These are phyloP conservation scores for Leucophenga montana DNA, from an alignment of 2,888 invertebrate genomes.

Conservation along the genomic window DNA sequence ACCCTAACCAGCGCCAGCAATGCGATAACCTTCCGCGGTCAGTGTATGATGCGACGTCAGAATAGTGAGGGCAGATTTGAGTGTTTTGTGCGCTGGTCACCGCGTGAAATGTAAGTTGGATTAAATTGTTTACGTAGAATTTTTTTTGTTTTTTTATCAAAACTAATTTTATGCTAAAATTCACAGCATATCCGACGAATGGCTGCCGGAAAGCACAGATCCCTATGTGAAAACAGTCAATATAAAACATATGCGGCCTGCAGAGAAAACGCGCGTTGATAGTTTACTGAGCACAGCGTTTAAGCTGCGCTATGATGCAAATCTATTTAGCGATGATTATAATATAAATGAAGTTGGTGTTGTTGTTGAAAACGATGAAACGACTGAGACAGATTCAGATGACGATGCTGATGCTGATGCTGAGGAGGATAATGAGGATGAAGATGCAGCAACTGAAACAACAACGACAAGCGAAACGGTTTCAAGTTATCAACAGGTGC, in stretches of 20 bases:
- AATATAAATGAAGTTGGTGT: conserved; percentile 43
- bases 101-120: conserved; percentile 86
- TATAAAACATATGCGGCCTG: conserved; percentile 68
- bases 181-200: conserved; percentile 86
- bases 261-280: conserved; percentile 69
- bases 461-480: conserved; percentile 59
- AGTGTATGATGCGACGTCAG: conserved; percentile 79
- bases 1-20: conserved; percentile 79
- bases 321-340: conserved; percentile 64
- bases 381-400: conserved; percentile 42
- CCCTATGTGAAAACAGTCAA: conserved; percentile 77
- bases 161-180: background rate
- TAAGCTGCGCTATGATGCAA: conserved; percentile 67
- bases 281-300: conserved; percentile 68
- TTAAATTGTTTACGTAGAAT: rapidly evolving
- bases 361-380: conserved; percentile 45
- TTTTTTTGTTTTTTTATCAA: background rate
- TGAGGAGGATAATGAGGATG: conserved; percentile 40
- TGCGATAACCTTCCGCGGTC: conserved; percentile 82
- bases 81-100: conserved; percentile 87
- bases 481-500: conserved; percentile 65
- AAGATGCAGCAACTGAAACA: conserved; percentile 43
- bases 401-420: conserved; percentile 40
- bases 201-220: conserved; percentile 85
- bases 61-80: conserved; percentile 79